Percentiles rank a stretch among this genome's conserved stretches.
phyloP scores from a whole-genome alignment of 2,888 invertebrate genomes.

The Spodoptera picta region DNA sequence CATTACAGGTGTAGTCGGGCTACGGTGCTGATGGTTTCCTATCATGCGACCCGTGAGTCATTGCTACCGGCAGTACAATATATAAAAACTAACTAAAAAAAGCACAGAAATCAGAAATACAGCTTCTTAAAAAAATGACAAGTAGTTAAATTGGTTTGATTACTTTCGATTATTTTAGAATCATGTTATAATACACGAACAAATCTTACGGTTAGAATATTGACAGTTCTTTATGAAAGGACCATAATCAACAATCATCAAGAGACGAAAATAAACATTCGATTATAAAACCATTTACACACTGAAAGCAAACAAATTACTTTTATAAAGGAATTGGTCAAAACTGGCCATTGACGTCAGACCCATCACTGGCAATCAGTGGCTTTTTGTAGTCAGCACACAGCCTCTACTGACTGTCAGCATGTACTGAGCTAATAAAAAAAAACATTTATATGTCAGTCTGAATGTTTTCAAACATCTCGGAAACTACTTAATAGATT shows the following conservation, averaged over 20 bases:
- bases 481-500: slow-evolving; percentile 5
- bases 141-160: too few species aligned
- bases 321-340: slow-evolving; percentile 43
- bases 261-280: slow-evolving; percentile 50
- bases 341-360: slow-evolving; percentile 40
- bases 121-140: too few species aligned
- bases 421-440: neutral
- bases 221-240: slow-evolving; percentile 33
- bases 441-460: neutral
- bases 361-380: slow-evolving; percentile 39
- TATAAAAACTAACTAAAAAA: too few species aligned
- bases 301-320: slow-evolving; percentile 54
- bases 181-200: neutral
- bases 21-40: too few species aligned
- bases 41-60: too few species aligned
- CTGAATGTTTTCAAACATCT: slow-evolving; percentile 1
- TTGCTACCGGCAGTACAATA: too few species aligned
- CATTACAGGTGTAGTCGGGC: too few species aligned
- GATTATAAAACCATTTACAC: slow-evolving; percentile 44
- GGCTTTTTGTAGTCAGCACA: slow-evolving; percentile 25
- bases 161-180: too few species aligned
- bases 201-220: slow-evolving; percentile 14
- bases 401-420: slow-evolving; percentile 30
- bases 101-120: too few species aligned
- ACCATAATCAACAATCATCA: slow-evolving; percentile 17